Conservation (phyloP, 2,797 vertebrate species). For the Trachops cirrhosus region DNA sequence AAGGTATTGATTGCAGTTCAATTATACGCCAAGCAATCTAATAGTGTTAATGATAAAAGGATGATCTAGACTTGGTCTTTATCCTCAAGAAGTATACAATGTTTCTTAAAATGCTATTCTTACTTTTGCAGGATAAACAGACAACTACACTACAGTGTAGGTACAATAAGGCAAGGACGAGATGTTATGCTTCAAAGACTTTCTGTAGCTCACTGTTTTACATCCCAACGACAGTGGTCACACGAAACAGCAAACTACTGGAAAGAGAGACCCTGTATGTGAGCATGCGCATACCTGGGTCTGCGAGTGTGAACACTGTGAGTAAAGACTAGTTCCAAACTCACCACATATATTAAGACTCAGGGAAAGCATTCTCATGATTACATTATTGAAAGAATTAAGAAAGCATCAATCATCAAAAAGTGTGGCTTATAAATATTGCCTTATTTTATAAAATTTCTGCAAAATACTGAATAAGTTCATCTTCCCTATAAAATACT, state of each 20-base stretch:
- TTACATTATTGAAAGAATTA: background rate
- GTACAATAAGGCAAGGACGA: background rate
- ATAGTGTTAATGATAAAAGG: background rate
- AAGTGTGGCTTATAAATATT: background rate
- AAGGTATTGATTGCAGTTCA: background rate
- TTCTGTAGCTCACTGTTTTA: background rate
- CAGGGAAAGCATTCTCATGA: background rate
- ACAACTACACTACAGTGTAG: background rate
- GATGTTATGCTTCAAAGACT: background rate
- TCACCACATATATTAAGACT: background rate
- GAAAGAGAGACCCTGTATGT: background rate
- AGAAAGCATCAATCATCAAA: background rate
- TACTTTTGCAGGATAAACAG: background rate
- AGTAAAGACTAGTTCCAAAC: background rate
- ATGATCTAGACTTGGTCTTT: background rate
- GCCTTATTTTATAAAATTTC: background rate
- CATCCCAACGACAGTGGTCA: background rate
- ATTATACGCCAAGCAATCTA: background rate
- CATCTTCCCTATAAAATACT: background rate
- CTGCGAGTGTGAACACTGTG: background rate
- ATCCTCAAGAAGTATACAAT: background rate
- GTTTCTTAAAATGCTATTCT: background rate
- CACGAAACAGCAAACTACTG: background rate
- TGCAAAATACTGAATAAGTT: background rate
- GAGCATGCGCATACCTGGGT: background rate